Evolutionary conservation across 1,140 invertebrate genomes (phyloP), one percentile per base, ranked within the genome.

Genomic region (Caenorhabditis remanei): DNA sequence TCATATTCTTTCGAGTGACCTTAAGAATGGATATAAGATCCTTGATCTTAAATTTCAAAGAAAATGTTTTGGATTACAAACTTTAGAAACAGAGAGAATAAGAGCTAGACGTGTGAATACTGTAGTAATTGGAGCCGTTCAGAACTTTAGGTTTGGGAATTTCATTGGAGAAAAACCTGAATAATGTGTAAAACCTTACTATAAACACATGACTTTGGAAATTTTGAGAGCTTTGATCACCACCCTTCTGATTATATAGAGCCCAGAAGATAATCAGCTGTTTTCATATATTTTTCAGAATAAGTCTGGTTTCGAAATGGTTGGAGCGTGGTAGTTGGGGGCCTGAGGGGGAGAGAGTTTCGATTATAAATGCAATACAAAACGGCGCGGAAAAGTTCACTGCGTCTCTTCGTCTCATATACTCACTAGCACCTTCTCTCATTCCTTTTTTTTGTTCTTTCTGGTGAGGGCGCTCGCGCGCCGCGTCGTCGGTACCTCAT

Each of bases 321-420:
- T 79, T 79, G 71, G 40, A 63, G 61, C 32, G 71, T 50, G 13
- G 43, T 79, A 50, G 71, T 50, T 11, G 16, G 13, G 67, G 16
- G 46, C 0, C 4, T 19, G 9, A 50, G 16, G 41, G 46, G 24
- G 43, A 32, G 19, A 79, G 71, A 79, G 71, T 79, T 79, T 79
- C 71, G 71, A 79, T 79, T 79, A 79, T 79, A 79, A 79, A 79
- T 79, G 71, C 71, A 79, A 79, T 79, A 79, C 71, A 79, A 79
- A 79, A 79, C 43, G 71, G 71, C 71, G 71, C 71, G 71, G 71
- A 79, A 79, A 79, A 79, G 43, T 79, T 53, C 50, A 14, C 46
- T 79, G 46, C n/a, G 43, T 53, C 71, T 79, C 71, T 79, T 79
- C 71, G 71, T 79, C 71, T 79, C 46, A 48, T 13, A 32, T 32